A percentile compares a stretch with the other conserved stretches of the same genome.
Evolutionary conservation across 2,113 vertebrate species (phyloP).

Genomic region (Galemys pyrenaicus): DNA sequence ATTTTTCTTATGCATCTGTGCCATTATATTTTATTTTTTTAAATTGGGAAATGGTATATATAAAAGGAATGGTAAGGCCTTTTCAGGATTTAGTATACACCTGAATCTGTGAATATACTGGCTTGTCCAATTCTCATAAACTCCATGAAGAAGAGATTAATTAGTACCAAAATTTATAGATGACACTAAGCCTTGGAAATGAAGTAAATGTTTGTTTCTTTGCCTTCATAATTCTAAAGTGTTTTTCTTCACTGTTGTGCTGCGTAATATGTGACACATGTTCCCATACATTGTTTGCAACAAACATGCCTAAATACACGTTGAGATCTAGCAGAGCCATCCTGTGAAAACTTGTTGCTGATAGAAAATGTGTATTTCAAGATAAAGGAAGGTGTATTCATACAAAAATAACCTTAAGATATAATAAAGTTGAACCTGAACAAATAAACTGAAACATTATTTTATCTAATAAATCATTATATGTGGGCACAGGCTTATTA

Average conservation of each 20-base stretch:
- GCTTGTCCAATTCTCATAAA: slow-evolving; percentile 33
- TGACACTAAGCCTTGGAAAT: neutral
- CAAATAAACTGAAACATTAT: neutral
- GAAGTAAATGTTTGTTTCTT: neutral
- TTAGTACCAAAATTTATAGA: neutral
- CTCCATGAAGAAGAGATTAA: neutral
- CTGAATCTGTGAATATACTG: neutral
- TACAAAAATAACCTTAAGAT: neutral
- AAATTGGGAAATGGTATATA: neutral
- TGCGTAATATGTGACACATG: neutral
- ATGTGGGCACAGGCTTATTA: neutral
- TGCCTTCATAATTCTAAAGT: neutral
- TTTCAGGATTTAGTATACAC: neutral
- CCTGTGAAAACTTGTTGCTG: neutral
- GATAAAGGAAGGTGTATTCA: neutral
- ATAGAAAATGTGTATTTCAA: neutral
- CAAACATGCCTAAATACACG: neutral
- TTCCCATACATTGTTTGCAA: accelerated
- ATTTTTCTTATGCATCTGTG: neutral
- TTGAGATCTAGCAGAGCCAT: neutral
- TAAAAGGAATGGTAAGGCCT: neutral
- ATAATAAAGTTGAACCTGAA: neutral
- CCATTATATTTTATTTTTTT: neutral
- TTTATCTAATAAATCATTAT: neutral
- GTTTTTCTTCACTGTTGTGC: neutral